These are phyloP conservation scores for Oxyruncus cristatus DNA, from an alignment of 2,113 vertebrate genomes.

Conservation along the genomic window DNA sequence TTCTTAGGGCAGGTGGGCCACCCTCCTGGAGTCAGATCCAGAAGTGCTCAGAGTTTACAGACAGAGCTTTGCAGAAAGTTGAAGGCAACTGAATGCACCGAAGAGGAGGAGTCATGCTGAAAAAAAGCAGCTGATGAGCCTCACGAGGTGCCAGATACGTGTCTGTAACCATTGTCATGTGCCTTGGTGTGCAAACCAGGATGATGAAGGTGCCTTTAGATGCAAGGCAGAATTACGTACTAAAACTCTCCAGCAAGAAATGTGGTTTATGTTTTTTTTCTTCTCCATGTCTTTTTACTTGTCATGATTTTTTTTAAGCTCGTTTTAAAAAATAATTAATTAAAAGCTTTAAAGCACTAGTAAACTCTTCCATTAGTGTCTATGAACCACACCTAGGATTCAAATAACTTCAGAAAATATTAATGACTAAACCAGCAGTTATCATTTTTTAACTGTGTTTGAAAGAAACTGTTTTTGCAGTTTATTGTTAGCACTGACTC, in stretches of 20 bases:
- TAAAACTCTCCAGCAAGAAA: background rate
- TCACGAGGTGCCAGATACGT: rapidly evolving
- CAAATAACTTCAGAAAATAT: background rate
- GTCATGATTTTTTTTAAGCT: background rate
- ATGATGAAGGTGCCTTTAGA: background rate
- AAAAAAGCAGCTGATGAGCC: background rate
- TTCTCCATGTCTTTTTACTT: background rate
- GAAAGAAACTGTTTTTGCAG: background rate
- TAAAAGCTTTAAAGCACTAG: background rate
- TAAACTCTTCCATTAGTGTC: background rate
- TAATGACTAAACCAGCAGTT: background rate
- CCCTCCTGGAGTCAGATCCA: background rate
- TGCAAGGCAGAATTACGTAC: background rate
- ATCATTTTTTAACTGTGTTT: background rate
- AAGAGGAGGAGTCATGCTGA: background rate
- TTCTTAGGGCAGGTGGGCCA: background rate
- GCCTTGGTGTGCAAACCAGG: background rate
- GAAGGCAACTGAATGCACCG: background rate
- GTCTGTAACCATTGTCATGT: background rate
- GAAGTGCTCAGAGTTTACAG: background rate
- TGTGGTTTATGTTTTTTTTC: background rate
- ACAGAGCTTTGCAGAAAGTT: background rate
- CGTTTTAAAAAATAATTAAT: background rate
- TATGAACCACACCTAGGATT: background rate
- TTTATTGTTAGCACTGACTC: background rate